Base-by-base conservation (phyloP, 2,797 vertebrate genomes). In the Thunnus albacares region DNA sequence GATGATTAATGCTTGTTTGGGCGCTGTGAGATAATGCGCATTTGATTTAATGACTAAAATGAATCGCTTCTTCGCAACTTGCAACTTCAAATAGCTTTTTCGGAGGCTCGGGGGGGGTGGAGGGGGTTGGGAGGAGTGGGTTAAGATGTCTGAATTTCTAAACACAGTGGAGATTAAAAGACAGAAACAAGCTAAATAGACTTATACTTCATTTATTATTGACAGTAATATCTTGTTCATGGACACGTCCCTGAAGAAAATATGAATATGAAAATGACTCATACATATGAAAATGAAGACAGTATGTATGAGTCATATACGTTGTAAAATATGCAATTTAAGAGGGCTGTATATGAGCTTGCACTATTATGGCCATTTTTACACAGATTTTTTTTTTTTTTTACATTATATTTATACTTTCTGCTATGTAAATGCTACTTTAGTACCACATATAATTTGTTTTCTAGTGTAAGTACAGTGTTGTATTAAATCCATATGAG, bases 11-110 rank as follows among this genome's bases (percentile, higher is more conserved):
- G 91, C 75, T 68, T 90, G 90, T 92, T 93, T 92, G 81, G 83
- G 77, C 71, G n/a, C 45, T 2, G 63, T 26, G 1, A 78, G 84
- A 88, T 91, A 90, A 93, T 84, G 81, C 64, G 1, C 80, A 79
- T 91, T 90, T 91, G 82, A 93, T 92, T 86, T 90, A 89, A 90
- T 84, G 84, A 85, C 81, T 81, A 81, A 91, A 93, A 93, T 90
- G 84, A 90, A 92, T 88, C 18, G 82, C 74, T 89, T 77, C 71
- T 84, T 77, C 64, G 82, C 77, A 81, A 84, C 66, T 90, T 70
- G 67, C 75, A 83, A 84, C 81, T 88, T 86, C 61, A 83, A 88
- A 88, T 81, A 12, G 75, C 43, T 77, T 64, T 24, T 71, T 38
- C 22, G 8, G 62, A 9, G 47, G 24, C 0, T 11, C 18, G 49